Percentiles rank a stretch among this genome's conserved stretches.
Evolutionary conservation across 2,888 invertebrate genomes (phyloP).

Genomic region (Drosophila emarginata): DNA sequence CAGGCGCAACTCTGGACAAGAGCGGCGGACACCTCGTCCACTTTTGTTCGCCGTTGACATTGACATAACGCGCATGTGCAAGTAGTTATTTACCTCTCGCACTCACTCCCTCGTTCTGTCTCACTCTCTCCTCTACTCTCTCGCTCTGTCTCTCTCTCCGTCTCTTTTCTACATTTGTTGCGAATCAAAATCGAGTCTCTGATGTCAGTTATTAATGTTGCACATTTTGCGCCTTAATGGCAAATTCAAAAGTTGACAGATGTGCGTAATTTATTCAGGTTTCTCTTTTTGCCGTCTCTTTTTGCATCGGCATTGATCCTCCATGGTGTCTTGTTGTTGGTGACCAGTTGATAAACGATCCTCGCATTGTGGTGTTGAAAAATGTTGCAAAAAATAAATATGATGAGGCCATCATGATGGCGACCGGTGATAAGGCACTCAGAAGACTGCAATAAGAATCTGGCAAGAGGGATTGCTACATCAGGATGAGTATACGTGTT

Average conservation of each 20-base stretch:
- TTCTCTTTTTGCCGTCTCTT: conserved; percentile 42
- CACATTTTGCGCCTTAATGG: conserved; percentile 83
- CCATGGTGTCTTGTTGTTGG: conserved; percentile 4
- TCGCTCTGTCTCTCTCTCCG: conserved; percentile 3
- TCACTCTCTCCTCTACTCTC: background rate
- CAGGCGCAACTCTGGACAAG: conserved; percentile 60
- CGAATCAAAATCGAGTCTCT: conserved; percentile 80
- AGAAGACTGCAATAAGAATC: background rate
- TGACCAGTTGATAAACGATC: conserved; percentile 68
- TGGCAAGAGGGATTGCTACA: background rate
- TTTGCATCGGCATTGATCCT: conserved; percentile 49
- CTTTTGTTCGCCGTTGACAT: conserved; percentile 79
- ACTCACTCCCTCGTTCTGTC: conserved; percentile 11
- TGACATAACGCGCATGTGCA: conserved; percentile 78
- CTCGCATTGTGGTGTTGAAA: conserved; percentile 72
- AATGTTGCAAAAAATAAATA: conserved; percentile 68
- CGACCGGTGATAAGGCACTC: conserved; percentile 37
- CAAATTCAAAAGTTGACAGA: conserved; percentile 83
- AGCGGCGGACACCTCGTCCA: conserved; percentile 35
- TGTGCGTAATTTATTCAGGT: conserved; percentile 82
- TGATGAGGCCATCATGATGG: conserved; percentile 80
- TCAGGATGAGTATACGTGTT: background rate
- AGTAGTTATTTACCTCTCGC: conserved; percentile 33
- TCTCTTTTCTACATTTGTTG: conserved; percentile 24
- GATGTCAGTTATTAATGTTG: conserved; percentile 83